Evolutionary conservation across 2,797 vertebrate species (phyloP).

Genomic region (Tachyglossus aculeatus): DNA sequence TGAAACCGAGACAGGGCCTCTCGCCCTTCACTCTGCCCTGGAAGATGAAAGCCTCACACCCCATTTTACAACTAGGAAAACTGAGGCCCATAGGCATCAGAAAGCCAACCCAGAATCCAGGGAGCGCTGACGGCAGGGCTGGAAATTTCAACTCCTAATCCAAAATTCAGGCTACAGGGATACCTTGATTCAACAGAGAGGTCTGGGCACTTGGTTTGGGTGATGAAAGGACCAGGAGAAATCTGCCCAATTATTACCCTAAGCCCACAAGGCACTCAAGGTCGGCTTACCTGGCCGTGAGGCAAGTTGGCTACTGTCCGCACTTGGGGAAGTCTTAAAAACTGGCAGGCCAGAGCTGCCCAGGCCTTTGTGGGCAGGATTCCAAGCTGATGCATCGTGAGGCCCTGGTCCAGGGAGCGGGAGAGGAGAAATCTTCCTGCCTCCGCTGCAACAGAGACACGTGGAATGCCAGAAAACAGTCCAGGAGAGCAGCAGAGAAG

Average conservation of each 20-base stretch:
- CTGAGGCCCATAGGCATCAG: background rate
- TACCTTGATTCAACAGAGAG: constrained; percentile 7
- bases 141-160: background rate
- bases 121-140: background rate
- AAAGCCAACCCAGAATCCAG: background rate
- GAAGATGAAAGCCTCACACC: too few relatives aligned
- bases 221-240: background rate
- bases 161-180: background rate
- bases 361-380: constrained; percentile 9
- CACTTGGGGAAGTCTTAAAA: background rate
- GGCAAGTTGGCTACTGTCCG: background rate
- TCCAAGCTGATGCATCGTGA: constrained; percentile 33
- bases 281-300: constrained; percentile 45
- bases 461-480: fast-evolving
- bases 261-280: background rate
- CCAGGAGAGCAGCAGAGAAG: too few relatives aligned
- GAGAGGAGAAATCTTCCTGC: background rate
- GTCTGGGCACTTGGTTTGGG: background rate
- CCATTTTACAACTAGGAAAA: background rate
- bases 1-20: background rate
- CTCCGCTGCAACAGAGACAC: background rate
- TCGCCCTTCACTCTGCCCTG: too few relatives aligned
- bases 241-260: background rate
- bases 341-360: constrained; percentile 22
- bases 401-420: background rate